Conservation (phyloP, 2,797 vertebrate species). For the Lepilemur septentrionalis region DNA sequence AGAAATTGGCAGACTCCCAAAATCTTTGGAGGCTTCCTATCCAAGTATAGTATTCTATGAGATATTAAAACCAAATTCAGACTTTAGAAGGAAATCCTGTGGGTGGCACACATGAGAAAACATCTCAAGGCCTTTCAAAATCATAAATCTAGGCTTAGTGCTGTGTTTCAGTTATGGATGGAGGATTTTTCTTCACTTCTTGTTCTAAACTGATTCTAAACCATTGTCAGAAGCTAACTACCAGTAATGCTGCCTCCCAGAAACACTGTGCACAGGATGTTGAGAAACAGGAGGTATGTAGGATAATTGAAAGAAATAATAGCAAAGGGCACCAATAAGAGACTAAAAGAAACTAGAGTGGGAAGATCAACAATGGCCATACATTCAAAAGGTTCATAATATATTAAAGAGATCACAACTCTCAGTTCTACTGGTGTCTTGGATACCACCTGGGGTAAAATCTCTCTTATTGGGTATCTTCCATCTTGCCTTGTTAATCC, state of each 20-base stretch:
- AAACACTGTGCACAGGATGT: slow-evolving; percentile 1
- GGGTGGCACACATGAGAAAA: slow-evolving; percentile 36
- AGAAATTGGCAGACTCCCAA: slow-evolving; percentile 56
- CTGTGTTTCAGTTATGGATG: slow-evolving; percentile 31
- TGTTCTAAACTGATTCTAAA: slow-evolving; percentile 12
- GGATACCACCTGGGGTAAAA: too few species aligned
- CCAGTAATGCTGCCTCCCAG: background rate
- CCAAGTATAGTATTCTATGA: slow-evolving; percentile 38
- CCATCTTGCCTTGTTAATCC: too few species aligned
- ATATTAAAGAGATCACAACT: background rate
- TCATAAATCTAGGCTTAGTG: background rate
- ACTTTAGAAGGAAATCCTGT: slow-evolving; percentile 33
- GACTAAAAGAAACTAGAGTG: background rate
- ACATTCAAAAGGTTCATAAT: background rate
- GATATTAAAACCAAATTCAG: slow-evolving; percentile 48
- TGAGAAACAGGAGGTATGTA: background rate
- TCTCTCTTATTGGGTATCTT: too few species aligned
- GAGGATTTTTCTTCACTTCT: slow-evolving; percentile 19
- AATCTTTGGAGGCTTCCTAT: slow-evolving; percentile 58
- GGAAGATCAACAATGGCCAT: background rate
- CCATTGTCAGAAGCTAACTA: background rate
- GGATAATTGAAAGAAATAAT: background rate
- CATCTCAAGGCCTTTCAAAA: slow-evolving; percentile 38
- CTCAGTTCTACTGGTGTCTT: too few species aligned
- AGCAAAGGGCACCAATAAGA: background rate